These are phyloP conservation scores for Alloplasta piceator DNA, from an alignment of 2,888 invertebrate species.

Conservation along the genomic window DNA sequence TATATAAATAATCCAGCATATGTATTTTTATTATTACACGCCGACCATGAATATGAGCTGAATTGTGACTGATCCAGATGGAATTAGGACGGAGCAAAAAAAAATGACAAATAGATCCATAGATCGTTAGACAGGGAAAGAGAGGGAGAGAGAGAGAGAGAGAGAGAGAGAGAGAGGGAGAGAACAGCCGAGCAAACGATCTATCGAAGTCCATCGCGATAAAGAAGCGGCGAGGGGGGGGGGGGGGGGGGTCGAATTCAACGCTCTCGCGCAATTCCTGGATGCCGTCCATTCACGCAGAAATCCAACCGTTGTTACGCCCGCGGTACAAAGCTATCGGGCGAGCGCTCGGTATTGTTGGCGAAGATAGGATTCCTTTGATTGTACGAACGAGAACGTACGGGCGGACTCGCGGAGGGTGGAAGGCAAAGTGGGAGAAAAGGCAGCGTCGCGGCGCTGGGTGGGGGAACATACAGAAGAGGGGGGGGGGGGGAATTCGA, in stretches of 20 bases:
- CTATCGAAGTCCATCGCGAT: constrained; percentile 33
- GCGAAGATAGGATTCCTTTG: constrained; percentile 78
- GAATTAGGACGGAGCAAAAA: constrained; percentile 23
- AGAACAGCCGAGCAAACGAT: constrained; percentile 43
- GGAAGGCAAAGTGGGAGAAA: constrained; percentile 7
- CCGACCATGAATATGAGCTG: constrained; percentile 17
- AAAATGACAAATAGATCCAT: too few species aligned
- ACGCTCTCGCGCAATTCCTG: constrained; percentile 61
- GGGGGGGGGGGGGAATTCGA: constrained; percentile 18
- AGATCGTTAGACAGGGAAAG: background rate
- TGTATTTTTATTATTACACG: constrained; percentile 1
- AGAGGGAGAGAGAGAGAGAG: constrained; percentile 8
- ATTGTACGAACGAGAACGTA: constrained; percentile 69
- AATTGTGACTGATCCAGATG: constrained; percentile 14
- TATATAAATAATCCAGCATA: constrained; percentile 9
- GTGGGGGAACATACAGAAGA: too few species aligned
- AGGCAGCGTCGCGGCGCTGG: constrained; percentile 15
- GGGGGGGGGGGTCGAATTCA: constrained; percentile 49
- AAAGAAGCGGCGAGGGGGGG: background rate
- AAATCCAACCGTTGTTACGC: constrained; percentile 72
- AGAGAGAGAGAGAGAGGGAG: constrained; percentile 20
- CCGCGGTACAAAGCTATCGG: constrained; percentile 74
- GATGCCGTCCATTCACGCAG: constrained; percentile 69
- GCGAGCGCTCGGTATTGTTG: constrained; percentile 73
- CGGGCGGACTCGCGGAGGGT: background rate